A percentile compares a stretch with the other conserved stretches of the same genome.
phyloP scores from a whole-genome alignment of 2,113 vertebrate species.

The Tychaedon coryphoeus region DNA sequence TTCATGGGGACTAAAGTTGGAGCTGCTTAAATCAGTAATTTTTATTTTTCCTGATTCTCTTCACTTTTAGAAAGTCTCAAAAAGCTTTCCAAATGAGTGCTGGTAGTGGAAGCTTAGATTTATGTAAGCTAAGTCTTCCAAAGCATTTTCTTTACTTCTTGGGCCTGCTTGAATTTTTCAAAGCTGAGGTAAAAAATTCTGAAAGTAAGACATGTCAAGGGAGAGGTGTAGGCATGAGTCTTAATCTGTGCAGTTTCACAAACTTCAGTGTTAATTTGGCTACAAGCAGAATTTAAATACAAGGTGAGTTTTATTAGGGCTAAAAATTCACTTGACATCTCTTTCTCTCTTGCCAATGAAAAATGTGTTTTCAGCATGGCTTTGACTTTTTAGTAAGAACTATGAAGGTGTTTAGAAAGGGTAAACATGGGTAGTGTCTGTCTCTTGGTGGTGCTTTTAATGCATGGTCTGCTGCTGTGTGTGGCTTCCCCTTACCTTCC shows the following conservation, averaged over 20 bases:
- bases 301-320: neutral
- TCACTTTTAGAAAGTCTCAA: neutral
- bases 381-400: neutral
- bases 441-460: neutral
- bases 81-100: neutral
- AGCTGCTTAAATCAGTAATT: neutral
- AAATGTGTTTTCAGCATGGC: neutral
- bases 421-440: fast-evolving
- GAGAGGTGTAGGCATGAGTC: neutral
- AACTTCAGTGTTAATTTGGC: neutral
- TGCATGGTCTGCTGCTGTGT: neutral
- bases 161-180: neutral
- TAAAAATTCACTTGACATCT: neutral
- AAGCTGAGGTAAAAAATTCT: neutral
- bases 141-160: neutral
- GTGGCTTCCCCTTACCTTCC: neutral
- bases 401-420: neutral
- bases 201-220: neutral
- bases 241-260: neutral
- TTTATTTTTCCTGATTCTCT: neutral
- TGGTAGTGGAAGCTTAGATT: neutral
- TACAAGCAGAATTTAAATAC: neutral
- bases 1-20: neutral
- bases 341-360: neutral
- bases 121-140: fast-evolving